Conservation (phyloP, 1,140 invertebrate genomes). For the Papilio polytes region DNA sequence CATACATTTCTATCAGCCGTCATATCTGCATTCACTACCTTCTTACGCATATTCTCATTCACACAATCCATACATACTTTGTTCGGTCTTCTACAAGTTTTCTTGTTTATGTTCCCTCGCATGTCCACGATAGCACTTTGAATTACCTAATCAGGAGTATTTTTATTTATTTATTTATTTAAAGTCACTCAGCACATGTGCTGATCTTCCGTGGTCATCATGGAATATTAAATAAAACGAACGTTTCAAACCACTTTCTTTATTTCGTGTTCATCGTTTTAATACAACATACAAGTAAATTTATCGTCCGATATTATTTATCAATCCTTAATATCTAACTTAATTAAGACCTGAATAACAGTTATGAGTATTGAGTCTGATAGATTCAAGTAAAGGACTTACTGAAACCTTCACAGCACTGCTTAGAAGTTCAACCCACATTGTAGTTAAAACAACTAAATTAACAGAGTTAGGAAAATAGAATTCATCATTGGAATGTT, state of each 20-base stretch:
- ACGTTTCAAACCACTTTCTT: slow-evolving; percentile 81
- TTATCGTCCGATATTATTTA: slow-evolving; percentile 83
- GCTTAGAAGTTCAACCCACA: slow-evolving; percentile 56
- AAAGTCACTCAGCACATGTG: too few relatives aligned
- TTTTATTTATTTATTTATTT: too few relatives aligned
- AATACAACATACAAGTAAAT: slow-evolving; percentile 84
- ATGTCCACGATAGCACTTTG: too few relatives aligned
- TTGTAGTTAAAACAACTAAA: slow-evolving; percentile 48
- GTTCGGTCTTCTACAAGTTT: too few relatives aligned
- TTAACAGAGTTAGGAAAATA: slow-evolving; percentile 44
- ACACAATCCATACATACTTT: too few relatives aligned
- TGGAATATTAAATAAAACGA: slow-evolving; percentile 69
- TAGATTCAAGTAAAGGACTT: slow-evolving; percentile 33
- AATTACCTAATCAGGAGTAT: not conserved
- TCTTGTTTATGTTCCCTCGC: too few relatives aligned
- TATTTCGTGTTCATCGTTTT: slow-evolving; percentile 83
- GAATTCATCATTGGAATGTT: slow-evolving; percentile 61
- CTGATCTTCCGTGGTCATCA: too few relatives aligned
- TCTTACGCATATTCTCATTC: too few relatives aligned
- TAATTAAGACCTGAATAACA: slow-evolving; percentile 81
- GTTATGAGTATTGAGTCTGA: slow-evolving; percentile 60
- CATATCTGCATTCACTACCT: too few relatives aligned
- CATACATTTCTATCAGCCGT: too few relatives aligned
- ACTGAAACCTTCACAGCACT: slow-evolving; percentile 36
- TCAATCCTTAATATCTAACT: slow-evolving; percentile 81